phyloP scores from a whole-genome alignment of 2,888 invertebrate genomes.

The Ochropleura leucogaster region DNA sequence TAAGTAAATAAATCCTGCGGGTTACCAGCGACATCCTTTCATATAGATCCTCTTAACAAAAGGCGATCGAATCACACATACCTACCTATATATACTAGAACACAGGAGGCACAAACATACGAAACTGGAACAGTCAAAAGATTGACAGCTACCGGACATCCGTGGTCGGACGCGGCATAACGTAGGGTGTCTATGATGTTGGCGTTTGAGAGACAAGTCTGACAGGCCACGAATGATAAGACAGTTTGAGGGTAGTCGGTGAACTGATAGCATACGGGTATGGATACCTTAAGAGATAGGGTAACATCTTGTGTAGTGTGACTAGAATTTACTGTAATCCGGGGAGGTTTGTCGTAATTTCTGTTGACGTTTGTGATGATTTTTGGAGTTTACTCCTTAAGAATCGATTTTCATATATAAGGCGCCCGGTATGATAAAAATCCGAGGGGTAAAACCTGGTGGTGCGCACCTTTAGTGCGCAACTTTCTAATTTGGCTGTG shows the following conservation, averaged over 20 bases:
- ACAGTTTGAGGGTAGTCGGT: conserved; percentile 21
- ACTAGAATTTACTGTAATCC: not conserved
- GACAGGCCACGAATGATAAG: conserved; percentile 47
- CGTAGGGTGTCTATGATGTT: conserved; percentile 67
- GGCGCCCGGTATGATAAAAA: too few relatives aligned
- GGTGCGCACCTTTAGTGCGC: too few relatives aligned
- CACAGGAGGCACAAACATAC: conserved; percentile 45
- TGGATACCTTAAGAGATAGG: conserved; percentile 7
- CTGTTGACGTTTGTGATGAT: not conserved
- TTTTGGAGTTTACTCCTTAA: too few relatives aligned
- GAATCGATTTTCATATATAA: too few relatives aligned
- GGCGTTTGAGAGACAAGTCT: conserved; percentile 44
- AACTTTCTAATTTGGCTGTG: too few relatives aligned
- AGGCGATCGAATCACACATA: conserved; percentile 42
- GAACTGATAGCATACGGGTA: conserved; percentile 28
- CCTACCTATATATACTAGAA: not conserved
- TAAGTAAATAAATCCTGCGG: not conserved
- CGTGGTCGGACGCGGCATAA: conserved; percentile 65
- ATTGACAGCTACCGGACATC: conserved; percentile 77
- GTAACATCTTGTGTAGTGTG: conserved; percentile 2
- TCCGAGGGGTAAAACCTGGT: too few relatives aligned
- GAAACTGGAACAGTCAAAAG: conserved; percentile 69
- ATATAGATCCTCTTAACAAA: conserved; percentile 18
- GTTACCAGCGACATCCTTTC: not conserved
- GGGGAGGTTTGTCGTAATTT: not conserved